Percentiles rank a stretch among this genome's conserved stretches.
phyloP scores from a whole-genome alignment of 2,888 invertebrate genomes.

The Craniophora ligustri region DNA sequence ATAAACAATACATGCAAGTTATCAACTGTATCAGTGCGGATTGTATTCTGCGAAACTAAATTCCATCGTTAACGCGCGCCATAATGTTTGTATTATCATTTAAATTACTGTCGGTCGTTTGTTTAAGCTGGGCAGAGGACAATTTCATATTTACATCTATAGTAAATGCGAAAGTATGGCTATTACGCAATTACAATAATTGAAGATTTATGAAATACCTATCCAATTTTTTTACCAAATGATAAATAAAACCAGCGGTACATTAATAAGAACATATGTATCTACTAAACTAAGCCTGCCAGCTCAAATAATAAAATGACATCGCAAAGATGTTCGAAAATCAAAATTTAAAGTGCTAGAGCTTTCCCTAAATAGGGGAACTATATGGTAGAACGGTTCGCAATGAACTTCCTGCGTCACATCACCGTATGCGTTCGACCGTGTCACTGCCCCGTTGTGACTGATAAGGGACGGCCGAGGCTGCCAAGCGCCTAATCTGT shows the following conservation, averaged over 20 bases:
- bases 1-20: slow-evolving; percentile 22
- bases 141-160: not conserved
- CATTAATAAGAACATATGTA: too few relatives aligned
- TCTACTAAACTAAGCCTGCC: too few relatives aligned
- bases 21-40: slow-evolving; percentile 23
- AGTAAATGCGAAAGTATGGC: too few relatives aligned
- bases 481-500: slow-evolving; percentile 61
- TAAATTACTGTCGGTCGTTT: slow-evolving; percentile 10
- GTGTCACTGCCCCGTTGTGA: slow-evolving; percentile 60
- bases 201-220: too few relatives aligned
- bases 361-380: slow-evolving; percentile 58
- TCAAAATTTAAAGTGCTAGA: not conserved
- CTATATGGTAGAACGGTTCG: slow-evolving; percentile 18
- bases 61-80: slow-evolving; percentile 24
- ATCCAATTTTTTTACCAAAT: too few relatives aligned
- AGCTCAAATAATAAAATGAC: too few relatives aligned
- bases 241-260: too few relatives aligned
- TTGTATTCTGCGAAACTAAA: slow-evolving; percentile 25
- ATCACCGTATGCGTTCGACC: slow-evolving; percentile 58
- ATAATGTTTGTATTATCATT: slow-evolving; percentile 38
- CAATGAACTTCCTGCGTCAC: slow-evolving; percentile 65
- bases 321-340: not conserved
- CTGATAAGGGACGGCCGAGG: slow-evolving; percentile 74
- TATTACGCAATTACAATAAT: too few relatives aligned
- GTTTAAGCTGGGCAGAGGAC: slow-evolving; percentile 16